phyloP scores from a whole-genome alignment of 2,797 vertebrate genomes.

The Bryconaethiops microstoma region DNA sequence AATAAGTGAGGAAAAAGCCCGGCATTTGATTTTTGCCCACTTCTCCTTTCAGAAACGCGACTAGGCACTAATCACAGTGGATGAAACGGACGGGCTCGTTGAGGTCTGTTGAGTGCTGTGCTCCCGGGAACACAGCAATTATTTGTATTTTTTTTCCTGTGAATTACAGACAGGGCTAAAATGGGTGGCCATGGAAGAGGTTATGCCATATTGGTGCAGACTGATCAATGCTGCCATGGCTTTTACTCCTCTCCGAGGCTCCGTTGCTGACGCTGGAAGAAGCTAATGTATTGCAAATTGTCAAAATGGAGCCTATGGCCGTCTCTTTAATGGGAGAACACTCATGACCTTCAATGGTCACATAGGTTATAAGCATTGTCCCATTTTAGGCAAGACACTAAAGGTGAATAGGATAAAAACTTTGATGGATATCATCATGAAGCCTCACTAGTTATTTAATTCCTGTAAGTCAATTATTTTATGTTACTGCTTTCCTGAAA shows the following conservation, averaged over 20 bases:
- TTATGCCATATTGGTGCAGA: not conserved
- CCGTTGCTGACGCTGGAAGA: not conserved
- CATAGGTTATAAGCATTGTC: no score
- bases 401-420: no score
- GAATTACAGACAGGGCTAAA: conserved; percentile 3
- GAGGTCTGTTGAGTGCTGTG: conserved; percentile 31
- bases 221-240: not conserved
- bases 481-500: no score
- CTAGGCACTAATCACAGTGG: conserved; percentile 38
- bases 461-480: no score
- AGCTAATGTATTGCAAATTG: not conserved
- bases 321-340: not conserved
- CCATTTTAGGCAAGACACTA: no score
- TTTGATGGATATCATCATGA: no score
- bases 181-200: not conserved
- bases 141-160: conserved; percentile 13
- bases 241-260: not conserved
- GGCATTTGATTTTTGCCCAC: conserved; percentile 40
- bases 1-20: not conserved
- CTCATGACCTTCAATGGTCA: not conserved
- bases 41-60: conserved; percentile 46
- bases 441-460: no score
- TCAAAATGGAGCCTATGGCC: not conserved
- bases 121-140: conserved; percentile 40
- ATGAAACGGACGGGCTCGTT: conserved; percentile 32